Evolutionary conservation across 2,888 invertebrate genomes (phyloP).

Genomic region (Hanleya hanleyi): DNA sequence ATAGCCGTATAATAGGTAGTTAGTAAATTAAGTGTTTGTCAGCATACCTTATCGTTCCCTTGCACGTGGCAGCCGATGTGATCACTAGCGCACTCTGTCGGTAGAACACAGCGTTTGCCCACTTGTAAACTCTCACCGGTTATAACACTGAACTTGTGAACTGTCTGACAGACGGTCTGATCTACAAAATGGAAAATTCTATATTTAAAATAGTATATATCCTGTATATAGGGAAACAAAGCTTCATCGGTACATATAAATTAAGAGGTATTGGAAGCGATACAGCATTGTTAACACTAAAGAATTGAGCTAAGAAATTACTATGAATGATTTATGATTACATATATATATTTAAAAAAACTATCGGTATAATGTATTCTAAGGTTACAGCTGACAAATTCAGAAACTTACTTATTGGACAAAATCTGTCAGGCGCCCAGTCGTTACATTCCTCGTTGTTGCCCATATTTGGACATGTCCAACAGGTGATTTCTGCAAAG

Average conservation of each 20-base stretch:
- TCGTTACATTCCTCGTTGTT: constrained; percentile 49
- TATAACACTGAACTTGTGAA: constrained; percentile 37
- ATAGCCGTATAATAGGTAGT: too few relatives aligned
- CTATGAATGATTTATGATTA: too few relatives aligned
- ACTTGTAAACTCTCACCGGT: constrained; percentile 79
- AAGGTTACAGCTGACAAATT: too few relatives aligned
- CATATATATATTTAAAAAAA: too few relatives aligned
- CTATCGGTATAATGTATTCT: too few relatives aligned
- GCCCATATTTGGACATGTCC: constrained; percentile 46
- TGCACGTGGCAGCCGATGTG: constrained; percentile 76
- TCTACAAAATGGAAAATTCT: constrained; percentile 32
- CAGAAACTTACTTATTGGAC: constrained; percentile 42
- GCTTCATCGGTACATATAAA: too few relatives aligned
- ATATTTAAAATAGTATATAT: too few relatives aligned
- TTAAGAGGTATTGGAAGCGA: too few relatives aligned
- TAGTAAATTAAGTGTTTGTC: too few relatives aligned
- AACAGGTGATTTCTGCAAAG: constrained; percentile 47
- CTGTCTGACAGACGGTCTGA: constrained; percentile 46
- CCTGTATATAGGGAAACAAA: too few relatives aligned
- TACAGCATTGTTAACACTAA: too few relatives aligned
- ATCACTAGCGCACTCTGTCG: constrained; percentile 78
- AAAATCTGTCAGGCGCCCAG: constrained; percentile 51
- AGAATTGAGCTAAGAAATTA: too few relatives aligned
- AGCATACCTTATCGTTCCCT: neutral
- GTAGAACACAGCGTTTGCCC: constrained; percentile 80